These are phyloP conservation scores for Orthosia gothica DNA, from an alignment of 2,888 invertebrate genomes.

Conservation along the genomic window DNA sequence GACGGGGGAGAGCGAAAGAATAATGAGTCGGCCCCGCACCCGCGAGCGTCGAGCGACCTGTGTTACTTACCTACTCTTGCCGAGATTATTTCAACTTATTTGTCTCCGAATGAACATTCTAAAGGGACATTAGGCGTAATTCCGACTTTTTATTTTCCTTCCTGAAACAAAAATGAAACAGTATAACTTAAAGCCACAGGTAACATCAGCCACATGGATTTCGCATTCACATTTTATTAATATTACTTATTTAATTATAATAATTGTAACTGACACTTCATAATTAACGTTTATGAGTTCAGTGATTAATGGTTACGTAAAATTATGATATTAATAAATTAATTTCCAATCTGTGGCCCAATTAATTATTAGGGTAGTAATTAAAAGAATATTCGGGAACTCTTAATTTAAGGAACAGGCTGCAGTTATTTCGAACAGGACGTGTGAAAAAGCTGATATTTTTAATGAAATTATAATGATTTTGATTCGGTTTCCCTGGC, in stretches of 20 bases:
- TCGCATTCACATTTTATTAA: slow-evolving; percentile 26
- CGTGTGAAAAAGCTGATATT: slow-evolving; percentile 18
- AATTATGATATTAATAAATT: slow-evolving; percentile 7
- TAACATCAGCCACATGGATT: slow-evolving; percentile 33
- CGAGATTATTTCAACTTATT: slow-evolving; percentile 85
- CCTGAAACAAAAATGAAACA: slow-evolving; percentile 62
- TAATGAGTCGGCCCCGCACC: slow-evolving; percentile 80
- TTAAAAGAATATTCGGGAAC: background rate
- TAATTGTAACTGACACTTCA: slow-evolving; percentile 32
- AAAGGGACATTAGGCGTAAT: slow-evolving; percentile 77
- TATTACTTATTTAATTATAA: slow-evolving; percentile 4
- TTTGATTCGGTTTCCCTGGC: slow-evolving; percentile 42
- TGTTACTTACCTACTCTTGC: slow-evolving; percentile 69
- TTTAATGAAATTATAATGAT: slow-evolving; percentile 50
- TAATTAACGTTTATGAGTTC: slow-evolving; percentile 30
- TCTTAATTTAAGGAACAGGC: background rate
- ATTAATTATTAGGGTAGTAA: slow-evolving; percentile 15
- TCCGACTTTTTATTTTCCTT: slow-evolving; percentile 74
- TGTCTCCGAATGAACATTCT: slow-evolving; percentile 79
- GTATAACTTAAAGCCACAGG: slow-evolving; percentile 58
- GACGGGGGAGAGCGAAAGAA: slow-evolving; percentile 82
- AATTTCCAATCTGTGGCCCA: slow-evolving; percentile 9
- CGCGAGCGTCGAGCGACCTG: slow-evolving; percentile 69
- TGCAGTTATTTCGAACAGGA: slow-evolving; percentile 8
- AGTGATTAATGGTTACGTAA: slow-evolving; percentile 19